Conservation (phyloP, 2,888 invertebrate genomes). For the Limnephilus rhombicus region DNA sequence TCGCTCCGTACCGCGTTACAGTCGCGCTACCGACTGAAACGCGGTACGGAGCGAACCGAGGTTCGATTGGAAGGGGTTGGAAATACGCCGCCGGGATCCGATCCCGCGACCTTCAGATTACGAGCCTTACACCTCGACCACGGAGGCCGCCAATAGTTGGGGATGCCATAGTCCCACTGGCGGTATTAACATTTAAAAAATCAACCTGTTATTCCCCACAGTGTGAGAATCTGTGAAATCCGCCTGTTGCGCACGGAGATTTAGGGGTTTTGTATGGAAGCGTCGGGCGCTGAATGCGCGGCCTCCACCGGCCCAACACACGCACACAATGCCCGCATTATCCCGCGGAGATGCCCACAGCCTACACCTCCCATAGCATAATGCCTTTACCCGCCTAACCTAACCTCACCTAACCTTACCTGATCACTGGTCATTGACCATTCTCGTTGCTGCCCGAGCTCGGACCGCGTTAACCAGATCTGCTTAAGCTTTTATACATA, state of each 20-base stretch:
- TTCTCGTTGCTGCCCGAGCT: not conserved
- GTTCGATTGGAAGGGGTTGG: too few species aligned
- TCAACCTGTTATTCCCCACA: not conserved
- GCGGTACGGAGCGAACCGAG: too few species aligned
- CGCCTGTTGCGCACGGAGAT: conserved; percentile 2
- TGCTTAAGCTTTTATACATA: not conserved
- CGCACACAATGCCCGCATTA: conserved; percentile 19
- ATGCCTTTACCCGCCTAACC: not conserved
- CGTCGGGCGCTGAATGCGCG: conserved; percentile 28
- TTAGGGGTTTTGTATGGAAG: conserved; percentile 37
- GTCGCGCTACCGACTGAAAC: too few species aligned
- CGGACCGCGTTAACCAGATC: not conserved
- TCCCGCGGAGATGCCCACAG: not conserved
- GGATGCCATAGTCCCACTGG: too few species aligned
- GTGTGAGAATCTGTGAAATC: not conserved
- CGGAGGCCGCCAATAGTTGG: too few species aligned
- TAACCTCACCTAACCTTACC: not conserved
- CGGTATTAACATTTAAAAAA: too few species aligned
- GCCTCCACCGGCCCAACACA: not conserved
- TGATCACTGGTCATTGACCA: conserved; percentile 15
- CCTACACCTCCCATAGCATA: not conserved
- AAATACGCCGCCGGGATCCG: too few species aligned
- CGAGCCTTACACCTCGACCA: too few species aligned
- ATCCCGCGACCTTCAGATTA: too few species aligned
- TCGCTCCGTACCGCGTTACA: too few species aligned